Conservation (phyloP, 2,113 vertebrate genomes). For the Centrocercus urophasianus region DNA sequence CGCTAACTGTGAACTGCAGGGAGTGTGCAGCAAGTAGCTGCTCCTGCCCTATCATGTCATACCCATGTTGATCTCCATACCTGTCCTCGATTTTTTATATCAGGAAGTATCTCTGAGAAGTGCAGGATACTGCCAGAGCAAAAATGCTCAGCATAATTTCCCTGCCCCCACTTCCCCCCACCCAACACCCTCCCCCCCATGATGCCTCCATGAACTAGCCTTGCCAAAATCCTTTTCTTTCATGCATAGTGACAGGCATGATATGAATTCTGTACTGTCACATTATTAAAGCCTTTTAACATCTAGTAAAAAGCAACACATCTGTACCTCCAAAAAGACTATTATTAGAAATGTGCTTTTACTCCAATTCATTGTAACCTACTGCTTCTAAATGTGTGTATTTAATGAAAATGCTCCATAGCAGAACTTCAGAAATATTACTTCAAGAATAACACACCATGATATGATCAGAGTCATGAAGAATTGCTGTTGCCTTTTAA, state of each 20-base stretch:
- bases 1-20: not conserved
- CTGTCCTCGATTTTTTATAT: not conserved
- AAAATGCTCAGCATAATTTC: not conserved
- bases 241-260: not conserved
- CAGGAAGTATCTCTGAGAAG: conserved; percentile 9
- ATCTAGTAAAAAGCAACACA: not conserved
- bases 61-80: conserved; percentile 17
- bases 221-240: not conserved
- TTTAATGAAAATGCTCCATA: not conserved
- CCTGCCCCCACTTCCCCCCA: too few species aligned
- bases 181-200: not conserved
- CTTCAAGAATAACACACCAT: rapidly evolving
- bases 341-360: not conserved
- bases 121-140: not conserved
- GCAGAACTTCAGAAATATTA: not conserved
- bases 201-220: not conserved
- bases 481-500: not conserved
- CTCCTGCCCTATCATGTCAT: not conserved
- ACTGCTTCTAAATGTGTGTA: not conserved
- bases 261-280: not conserved
- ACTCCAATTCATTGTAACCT: not conserved
- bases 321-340: not conserved
- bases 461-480: not conserved
- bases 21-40: not conserved
- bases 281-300: not conserved